Evolutionary conservation across 2,113 vertebrate genomes (phyloP).

Genomic region (Platichthys flesus): DNA sequence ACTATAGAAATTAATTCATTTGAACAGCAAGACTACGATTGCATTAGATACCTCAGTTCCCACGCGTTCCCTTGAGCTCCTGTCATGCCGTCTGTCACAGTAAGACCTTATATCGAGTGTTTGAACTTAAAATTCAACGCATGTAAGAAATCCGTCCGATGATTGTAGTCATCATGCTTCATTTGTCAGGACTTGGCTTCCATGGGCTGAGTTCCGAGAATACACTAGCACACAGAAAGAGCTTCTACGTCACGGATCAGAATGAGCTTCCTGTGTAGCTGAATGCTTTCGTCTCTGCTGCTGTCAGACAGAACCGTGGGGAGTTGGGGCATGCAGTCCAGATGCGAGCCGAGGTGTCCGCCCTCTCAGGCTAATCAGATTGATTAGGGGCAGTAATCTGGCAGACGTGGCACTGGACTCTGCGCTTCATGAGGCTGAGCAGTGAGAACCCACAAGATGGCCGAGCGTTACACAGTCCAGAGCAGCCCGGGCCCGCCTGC

Average conservation of each 20-base stretch:
- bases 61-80: conserved; percentile 18
- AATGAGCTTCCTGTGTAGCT: conserved; percentile 54
- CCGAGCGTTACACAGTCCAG: conserved; percentile 76
- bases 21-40: conserved; percentile 56
- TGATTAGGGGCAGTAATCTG: conserved; percentile 81
- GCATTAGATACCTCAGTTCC: conserved; percentile 42
- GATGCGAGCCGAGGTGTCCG: conserved; percentile 78
- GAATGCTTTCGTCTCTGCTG: conserved; percentile 59
- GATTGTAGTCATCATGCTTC: conserved; percentile 33
- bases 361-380: conserved; percentile 79
- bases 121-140: neutral
- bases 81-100: neutral
- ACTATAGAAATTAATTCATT: conserved; percentile 53
- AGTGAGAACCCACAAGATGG: conserved; percentile 77
- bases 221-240: conserved; percentile 17
- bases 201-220: conserved; percentile 1
- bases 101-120: no score
- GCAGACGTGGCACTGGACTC: conserved; percentile 61
- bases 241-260: conserved; percentile 44
- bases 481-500: conserved; percentile 56
- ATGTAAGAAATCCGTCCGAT: conserved; percentile 37
- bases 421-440: conserved; percentile 60
- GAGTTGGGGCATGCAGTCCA: conserved; percentile 65
- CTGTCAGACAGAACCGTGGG: conserved; percentile 76
- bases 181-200: conserved; percentile 37